A percentile compares a stretch with the other conserved stretches of the same genome.
phyloP scores from a whole-genome alignment of 2,113 vertebrate species.

The Saguinus midas region DNA sequence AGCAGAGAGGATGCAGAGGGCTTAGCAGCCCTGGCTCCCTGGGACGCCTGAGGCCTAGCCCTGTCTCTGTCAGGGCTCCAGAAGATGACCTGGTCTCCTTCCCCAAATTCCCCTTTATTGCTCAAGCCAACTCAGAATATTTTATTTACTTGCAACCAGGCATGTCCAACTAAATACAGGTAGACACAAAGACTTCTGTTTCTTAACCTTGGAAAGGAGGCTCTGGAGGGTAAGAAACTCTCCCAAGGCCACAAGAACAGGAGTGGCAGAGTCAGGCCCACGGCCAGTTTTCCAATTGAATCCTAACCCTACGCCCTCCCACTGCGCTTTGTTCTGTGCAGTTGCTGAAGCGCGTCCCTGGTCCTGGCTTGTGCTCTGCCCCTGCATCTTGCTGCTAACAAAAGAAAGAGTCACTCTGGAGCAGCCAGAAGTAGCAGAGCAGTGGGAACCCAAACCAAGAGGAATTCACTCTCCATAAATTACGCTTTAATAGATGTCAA shows the following conservation, averaged over 20 bases:
- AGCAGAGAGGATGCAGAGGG: neutral
- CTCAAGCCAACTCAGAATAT: neutral
- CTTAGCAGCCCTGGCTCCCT: neutral
- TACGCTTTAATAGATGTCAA: slow-evolving; percentile 71
- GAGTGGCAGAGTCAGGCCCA: neutral
- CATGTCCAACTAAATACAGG: neutral
- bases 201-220: neutral
- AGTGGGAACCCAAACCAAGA: slow-evolving; percentile 67
- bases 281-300: neutral
- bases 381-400: slow-evolving; percentile 17
- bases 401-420: slow-evolving; percentile 3
- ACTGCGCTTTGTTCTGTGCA: neutral
- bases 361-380: neutral
- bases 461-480: slow-evolving; percentile 72
- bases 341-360: neutral
- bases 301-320: accelerated
- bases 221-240: neutral
- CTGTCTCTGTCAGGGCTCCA: neutral
- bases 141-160: slow-evolving; percentile 7
- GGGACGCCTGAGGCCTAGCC: neutral
- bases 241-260: neutral
- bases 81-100: neutral
- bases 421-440: slow-evolving; percentile 48
- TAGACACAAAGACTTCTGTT: neutral
- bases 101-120: neutral